Evolutionary conservation across 2,888 invertebrate genomes (phyloP), one percentile per base, ranked within the genome.

Genomic region (Coremacera marginata): DNA sequence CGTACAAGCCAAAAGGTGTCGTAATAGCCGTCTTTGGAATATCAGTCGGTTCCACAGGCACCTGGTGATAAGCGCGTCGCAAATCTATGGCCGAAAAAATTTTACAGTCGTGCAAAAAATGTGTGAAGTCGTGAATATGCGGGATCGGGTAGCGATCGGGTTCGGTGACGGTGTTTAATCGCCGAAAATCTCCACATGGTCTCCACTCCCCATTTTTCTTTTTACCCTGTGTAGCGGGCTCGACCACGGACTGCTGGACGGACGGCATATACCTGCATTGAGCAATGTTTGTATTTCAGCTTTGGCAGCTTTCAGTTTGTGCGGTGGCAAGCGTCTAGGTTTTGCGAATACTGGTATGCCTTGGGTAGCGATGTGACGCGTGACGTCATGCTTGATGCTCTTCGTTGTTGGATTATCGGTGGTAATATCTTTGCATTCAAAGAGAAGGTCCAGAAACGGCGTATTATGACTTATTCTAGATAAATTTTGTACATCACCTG

Each of bases 61-160:
- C 14, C 4, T 60, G 27, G 60, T 60, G 25, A 25, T 27, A 22
- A 11, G 79, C 79, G 5, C 62, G 57, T 7, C 52, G 63, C 22
- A 79, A 57, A 25, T 79, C 81, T 3, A 78, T 71, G 5, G 71
- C 70, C 25, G 75, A 75, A 70, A 79, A 79, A 8, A 79, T 63
- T n/a, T n/a, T 75, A n/a, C 65, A 76, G 0, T 70, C 76, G 19
- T 75, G 34, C 2, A 80, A 67, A 8, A 67, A 77, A 31, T 57
- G 72, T 4, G 72, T 31, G 19, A 79, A 78, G 63, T 88, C 86
- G 8, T 85, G 83, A 19, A 67, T 67, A 22, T 34, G 65, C 37
- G 65, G 37, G n/a, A 67, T 44, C 7, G 37, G 71, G 19, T 71
- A 57, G 22, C 60, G 25, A 34, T 71, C 37, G n/a, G 71, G 52